phyloP scores from a whole-genome alignment of 1,140 invertebrate genomes.

The Eupristina koningsbergeri region DNA sequence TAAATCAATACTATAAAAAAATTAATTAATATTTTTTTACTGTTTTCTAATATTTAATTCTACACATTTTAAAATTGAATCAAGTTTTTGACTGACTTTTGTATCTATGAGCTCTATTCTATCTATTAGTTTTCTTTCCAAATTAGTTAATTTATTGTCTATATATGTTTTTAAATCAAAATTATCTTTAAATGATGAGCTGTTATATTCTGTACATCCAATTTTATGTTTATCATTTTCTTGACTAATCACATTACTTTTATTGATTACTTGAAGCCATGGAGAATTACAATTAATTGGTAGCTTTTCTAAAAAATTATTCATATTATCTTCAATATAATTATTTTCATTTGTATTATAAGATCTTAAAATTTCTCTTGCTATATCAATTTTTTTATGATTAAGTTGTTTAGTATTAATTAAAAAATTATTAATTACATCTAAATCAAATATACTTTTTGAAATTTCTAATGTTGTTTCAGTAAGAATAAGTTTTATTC shows the following conservation, averaged over 20 bases:
- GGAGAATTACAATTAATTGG: slow-evolving; percentile 41
- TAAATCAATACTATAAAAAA: slow-evolving; percentile 14
- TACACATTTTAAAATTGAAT: slow-evolving; percentile 60
- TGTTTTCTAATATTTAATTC: slow-evolving; percentile 35
- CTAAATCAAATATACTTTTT: slow-evolving; percentile 59
- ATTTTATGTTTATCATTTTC: background rate
- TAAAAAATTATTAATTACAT: slow-evolving; percentile 61
- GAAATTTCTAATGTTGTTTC: slow-evolving; percentile 54
- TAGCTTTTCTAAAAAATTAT: slow-evolving; percentile 51
- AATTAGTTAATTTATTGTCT: slow-evolving; percentile 65
- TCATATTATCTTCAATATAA: slow-evolving; percentile 51
- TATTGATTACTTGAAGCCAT: background rate
- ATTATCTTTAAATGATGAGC: slow-evolving; percentile 28
- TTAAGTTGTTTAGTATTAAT: slow-evolving; percentile 53
- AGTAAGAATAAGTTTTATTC: slow-evolving; percentile 65
- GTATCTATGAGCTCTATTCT: slow-evolving; percentile 62
- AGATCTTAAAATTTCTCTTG: slow-evolving; percentile 53
- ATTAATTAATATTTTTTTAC: background rate
- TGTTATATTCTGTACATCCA: slow-evolving; percentile 21
- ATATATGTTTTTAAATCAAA: slow-evolving; percentile 59
- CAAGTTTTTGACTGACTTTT: slow-evolving; percentile 63
- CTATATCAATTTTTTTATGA: slow-evolving; percentile 48
- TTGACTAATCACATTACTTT: background rate
- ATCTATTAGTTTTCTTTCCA: slow-evolving; percentile 64
- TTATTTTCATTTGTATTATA: slow-evolving; percentile 51